Evolutionary conservation across 2,113 vertebrate species (phyloP).

Genomic region (Malaclemys terrapin): DNA sequence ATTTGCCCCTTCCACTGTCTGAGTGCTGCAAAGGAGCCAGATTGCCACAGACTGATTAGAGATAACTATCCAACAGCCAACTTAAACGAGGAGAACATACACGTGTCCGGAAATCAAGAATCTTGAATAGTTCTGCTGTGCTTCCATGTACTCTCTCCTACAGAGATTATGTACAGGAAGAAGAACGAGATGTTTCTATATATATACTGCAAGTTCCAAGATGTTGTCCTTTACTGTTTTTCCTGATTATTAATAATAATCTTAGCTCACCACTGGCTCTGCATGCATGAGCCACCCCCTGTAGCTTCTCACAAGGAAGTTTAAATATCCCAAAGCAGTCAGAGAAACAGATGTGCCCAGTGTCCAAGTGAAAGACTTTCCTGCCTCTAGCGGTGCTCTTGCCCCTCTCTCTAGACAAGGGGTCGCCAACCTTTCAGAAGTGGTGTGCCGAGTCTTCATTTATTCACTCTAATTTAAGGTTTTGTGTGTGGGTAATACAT

Average conservation of each 20-base stretch:
- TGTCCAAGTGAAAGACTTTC: slow-evolving; percentile 28
- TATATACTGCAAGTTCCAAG: neutral
- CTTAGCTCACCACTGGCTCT: neutral
- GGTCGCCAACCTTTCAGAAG: too few species aligned
- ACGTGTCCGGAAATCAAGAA: too few species aligned
- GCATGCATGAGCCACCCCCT: neutral
- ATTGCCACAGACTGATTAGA: neutral
- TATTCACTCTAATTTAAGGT: too few species aligned
- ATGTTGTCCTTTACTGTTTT: neutral
- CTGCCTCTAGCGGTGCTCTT: slow-evolving; percentile 25
- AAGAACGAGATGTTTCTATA: too few species aligned
- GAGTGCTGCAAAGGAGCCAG: neutral
- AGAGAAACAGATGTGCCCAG: neutral
- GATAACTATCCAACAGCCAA: too few species aligned
- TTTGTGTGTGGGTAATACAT: too few species aligned
- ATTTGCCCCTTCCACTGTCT: neutral
- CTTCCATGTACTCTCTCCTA: too few species aligned
- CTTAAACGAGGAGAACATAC: too few species aligned
- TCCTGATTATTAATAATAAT: neutral
- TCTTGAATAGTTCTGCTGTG: too few species aligned
- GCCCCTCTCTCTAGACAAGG: neutral
- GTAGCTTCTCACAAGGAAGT: slow-evolving; percentile 10
- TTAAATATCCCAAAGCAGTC: neutral
- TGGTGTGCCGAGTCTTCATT: too few species aligned
- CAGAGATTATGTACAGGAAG: too few species aligned